Evolutionary conservation across 2,888 invertebrate genomes (phyloP), one percentile per base, ranked within the genome.

Genomic region (Colletes collaris): DNA sequence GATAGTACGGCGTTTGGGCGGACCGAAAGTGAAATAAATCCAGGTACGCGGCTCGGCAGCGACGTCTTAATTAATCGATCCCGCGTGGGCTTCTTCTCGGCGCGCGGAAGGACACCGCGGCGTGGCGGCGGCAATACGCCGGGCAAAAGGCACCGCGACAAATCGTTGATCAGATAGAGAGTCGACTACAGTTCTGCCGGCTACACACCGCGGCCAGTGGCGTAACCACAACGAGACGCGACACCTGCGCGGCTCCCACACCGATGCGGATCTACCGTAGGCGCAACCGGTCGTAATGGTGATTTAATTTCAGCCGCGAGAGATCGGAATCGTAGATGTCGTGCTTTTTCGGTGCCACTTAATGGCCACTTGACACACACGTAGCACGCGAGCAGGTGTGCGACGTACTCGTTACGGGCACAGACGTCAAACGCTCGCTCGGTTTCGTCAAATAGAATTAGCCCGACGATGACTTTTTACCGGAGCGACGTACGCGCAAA

Each of bases 241-340:
- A 90, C 91, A 91, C 91, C 91, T 91, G 91, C 89, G 82, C 83
- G 79, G 81, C 87, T 91, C 90, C 89, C 91, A 91, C 91, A 88
- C 88, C 86, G 89, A 89, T 89, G 86, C 75, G 84, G 85, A 89
- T 89, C 88, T 89, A 81, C 75, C 78, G 86, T 84, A 63, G 82
- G 80, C 87, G 83, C 87, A 82, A 89, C 87, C 87, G 85, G 84
- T 86, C 88, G 87, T 89, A 90, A 91, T 89, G 89, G 88, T 89
- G 89, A 91, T 92, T 91, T 92, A 91, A 92, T 92, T 91, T 88
- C 87, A 86, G 81, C 83, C 86, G 84, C 86, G 86, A 82, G 86
- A 90, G 89, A 90, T 90, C 85, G 87, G 80, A 89, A 89, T 90
- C 89, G 86, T 89, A 78, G 83, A 85, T 81, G 73, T 77, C 80